Evolutionary conservation across 1,140 invertebrate genomes (phyloP).

Genomic region (Andrena cerasifolii): DNA sequence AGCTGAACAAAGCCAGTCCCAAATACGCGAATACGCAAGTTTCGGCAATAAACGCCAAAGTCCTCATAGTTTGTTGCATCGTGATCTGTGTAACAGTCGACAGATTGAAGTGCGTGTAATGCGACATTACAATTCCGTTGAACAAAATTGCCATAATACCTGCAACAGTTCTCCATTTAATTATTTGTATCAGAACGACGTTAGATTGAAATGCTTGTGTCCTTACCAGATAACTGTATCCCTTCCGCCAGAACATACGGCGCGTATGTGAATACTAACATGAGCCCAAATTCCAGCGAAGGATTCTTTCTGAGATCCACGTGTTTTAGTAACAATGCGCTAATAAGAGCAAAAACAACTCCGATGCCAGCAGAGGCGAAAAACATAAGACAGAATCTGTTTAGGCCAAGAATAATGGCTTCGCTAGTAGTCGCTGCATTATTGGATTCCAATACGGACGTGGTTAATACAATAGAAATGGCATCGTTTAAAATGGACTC

Average conservation of each 20-base stretch:
- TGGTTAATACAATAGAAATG: slow-evolving; percentile 98
- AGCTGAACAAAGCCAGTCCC: slow-evolving; percentile 98
- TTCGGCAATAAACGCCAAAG: slow-evolving; percentile 98
- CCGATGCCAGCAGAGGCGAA: slow-evolving; percentile 99
- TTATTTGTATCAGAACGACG: slow-evolving; percentile 1
- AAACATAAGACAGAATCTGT: slow-evolving; percentile 98
- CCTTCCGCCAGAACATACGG: slow-evolving; percentile 99
- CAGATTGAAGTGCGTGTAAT: slow-evolving; percentile 99
- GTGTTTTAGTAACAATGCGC: slow-evolving; percentile 97
- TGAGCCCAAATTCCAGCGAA: slow-evolving; percentile 98
- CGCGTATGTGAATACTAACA: slow-evolving; percentile 99
- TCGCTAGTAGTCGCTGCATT: slow-evolving; percentile 88
- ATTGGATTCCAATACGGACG: slow-evolving; percentile 91
- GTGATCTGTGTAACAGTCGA: slow-evolving; percentile 99
- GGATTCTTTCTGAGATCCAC: slow-evolving; percentile 98
- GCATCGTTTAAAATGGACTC: slow-evolving; percentile 99
- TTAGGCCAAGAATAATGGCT: slow-evolving; percentile 94
- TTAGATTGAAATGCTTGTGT: slow-evolving; percentile 7
- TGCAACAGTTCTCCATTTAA: slow-evolving; percentile 75
- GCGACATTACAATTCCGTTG: slow-evolving; percentile 99
- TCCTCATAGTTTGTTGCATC: slow-evolving; percentile 99
- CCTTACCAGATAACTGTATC: slow-evolving; percentile 94
- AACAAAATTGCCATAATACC: slow-evolving; percentile 99
- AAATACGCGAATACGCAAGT: slow-evolving; percentile 99
- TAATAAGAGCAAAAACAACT: slow-evolving; percentile 96